Percentiles rank a stretch among this genome's conserved stretches.
These are phyloP conservation scores for Diorhabda elongata DNA, from an alignment of 1,140 invertebrate species.

Conservation along the genomic window DNA sequence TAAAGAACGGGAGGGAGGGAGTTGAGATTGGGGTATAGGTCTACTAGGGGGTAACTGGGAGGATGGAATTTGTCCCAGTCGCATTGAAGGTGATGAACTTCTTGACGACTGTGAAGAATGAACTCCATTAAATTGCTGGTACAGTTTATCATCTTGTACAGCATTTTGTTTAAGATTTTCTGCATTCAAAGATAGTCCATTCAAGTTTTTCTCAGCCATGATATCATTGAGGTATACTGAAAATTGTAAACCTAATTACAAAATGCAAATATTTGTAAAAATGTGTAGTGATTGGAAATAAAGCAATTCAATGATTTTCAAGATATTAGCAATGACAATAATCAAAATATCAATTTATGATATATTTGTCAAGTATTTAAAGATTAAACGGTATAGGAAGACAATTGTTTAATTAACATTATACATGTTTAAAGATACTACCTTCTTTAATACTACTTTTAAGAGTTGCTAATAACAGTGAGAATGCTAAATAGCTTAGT, in stretches of 20 bases:
- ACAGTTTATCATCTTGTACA: conserved; percentile 12
- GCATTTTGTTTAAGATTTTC: conserved; percentile 20
- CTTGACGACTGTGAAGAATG: conserved; percentile 42
- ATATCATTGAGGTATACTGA: conserved; percentile 8
- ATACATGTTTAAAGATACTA: too few relatives aligned
- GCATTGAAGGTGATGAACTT: conserved; percentile 39
- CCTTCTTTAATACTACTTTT: too few relatives aligned
- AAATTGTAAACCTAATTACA: neutral
- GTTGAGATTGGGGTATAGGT: conserved; percentile 35
- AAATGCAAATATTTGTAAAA: neutral
- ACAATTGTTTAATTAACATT: too few relatives aligned
- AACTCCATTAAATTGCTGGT: conserved; percentile 40
- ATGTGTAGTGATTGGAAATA: too few relatives aligned
- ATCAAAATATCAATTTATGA: too few relatives aligned
- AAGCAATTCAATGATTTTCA: too few relatives aligned
- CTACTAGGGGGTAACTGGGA: conserved; percentile 38
- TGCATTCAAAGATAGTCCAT: conserved; percentile 34
- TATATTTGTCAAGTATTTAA: too few relatives aligned
- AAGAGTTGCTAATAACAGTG: too few relatives aligned
- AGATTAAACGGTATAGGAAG: too few relatives aligned
- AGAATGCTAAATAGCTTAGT: too few relatives aligned
- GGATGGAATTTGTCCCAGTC: conserved; percentile 34
- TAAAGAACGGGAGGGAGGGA: conserved; percentile 34
- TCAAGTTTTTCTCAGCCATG: conserved; percentile 32
- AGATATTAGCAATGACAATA: too few relatives aligned